Evolutionary conservation across 2,113 vertebrate species (phyloP).

Genomic region (Orcinus orca): DNA sequence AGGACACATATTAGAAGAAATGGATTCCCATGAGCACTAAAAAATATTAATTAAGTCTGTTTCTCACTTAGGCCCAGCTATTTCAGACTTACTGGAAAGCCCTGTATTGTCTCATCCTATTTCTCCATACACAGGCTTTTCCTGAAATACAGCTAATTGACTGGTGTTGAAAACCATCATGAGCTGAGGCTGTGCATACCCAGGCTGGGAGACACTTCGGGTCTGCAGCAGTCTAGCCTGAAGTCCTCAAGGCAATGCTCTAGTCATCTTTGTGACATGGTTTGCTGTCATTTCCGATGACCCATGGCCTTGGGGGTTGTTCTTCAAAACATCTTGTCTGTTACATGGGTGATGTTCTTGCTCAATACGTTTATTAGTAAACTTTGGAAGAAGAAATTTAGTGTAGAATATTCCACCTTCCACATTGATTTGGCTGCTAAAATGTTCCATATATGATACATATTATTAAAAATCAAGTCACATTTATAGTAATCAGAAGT

Average conservation of each 20-base stretch:
- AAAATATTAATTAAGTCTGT: background rate
- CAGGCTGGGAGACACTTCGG: background rate
- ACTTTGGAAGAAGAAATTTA: background rate
- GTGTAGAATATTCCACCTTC: background rate
- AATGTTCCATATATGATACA: background rate
- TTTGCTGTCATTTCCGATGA: background rate
- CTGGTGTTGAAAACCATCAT: background rate
- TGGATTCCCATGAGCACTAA: background rate
- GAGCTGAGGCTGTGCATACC: background rate
- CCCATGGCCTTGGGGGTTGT: background rate
- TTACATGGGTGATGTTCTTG: background rate
- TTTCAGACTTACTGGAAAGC: background rate
- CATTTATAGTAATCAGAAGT: background rate
- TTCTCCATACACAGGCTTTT: background rate
- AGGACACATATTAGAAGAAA: background rate
- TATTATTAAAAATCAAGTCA: constrained; percentile 19
- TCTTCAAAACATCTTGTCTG: background rate
- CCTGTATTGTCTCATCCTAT: background rate
- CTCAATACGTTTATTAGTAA: background rate
- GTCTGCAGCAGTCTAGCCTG: background rate
- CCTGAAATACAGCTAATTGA: background rate
- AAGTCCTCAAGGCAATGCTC: background rate
- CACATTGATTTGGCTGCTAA: background rate
- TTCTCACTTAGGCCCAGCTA: background rate
- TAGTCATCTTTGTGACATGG: background rate